Base-by-base conservation (phyloP, 1,140 invertebrate species). In the Euborellia annulipes region DNA sequence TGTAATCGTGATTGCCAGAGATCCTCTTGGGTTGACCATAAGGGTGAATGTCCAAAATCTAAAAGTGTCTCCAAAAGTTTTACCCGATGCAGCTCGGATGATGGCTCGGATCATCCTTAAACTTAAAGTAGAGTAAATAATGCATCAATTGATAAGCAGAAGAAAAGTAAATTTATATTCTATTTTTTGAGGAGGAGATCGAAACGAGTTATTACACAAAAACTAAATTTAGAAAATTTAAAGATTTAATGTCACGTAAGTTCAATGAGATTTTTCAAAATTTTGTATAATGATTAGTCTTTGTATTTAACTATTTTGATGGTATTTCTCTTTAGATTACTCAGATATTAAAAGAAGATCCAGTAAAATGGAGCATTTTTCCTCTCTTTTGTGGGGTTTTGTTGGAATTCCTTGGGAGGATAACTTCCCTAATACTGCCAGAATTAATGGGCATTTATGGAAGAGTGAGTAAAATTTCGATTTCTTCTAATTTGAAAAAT, bases 221-320 rank as follows among this genome's bases (percentile, higher is more conserved):
- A 27, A 76, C 69, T 17, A 73, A 70, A 8, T 85, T 71, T 49
- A 66, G 85, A 50, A 76, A 74, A 60, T 89, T 85, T 63, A 78
- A 79, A 51, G 82, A 88, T 64, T 61, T 88, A 3, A 85, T 88
- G 82, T 84, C 85, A 19, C 85, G 85, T 88, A 68, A 75, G 76
- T 71, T 43, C 18, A 36, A 3, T 43, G 17, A n/a, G 43, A 13
- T 39, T 37, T 16, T 19, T 48, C 13, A 48, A 49, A 47, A 22
- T 13, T 18, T 11, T 18, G 14, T 46, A 23, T 38, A 51, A 9
- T 37, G n/a, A 47, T 14, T 41, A 21, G 16, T 11, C 36, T 13
- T 36, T 21, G 11, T 40, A 13, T 47, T 42, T 39, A 45, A 46
- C 4, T 47, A 46, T 47, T 20, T 22, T 51, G 19, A 20, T 13